Evolutionary conservation across 2,113 vertebrate genomes (phyloP), one percentile per base, ranked within the genome.

Genomic region (Alectura lathami): DNA sequence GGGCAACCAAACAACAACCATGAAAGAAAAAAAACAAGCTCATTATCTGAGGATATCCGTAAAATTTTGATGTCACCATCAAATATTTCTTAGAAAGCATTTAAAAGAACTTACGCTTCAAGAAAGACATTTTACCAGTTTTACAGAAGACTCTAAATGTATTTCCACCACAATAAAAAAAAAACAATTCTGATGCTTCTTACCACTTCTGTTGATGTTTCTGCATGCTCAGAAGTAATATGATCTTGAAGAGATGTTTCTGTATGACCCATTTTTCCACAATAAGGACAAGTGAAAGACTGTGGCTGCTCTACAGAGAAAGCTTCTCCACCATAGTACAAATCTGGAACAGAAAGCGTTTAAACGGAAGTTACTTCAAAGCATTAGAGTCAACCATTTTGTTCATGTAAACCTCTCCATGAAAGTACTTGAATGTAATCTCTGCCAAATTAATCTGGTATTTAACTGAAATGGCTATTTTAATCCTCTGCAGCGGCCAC

Each of bases 131-230:
- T 63, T 27, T 15, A 76, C 17, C 7, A 53, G 1, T 32, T 86
- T 82, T 66, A 62, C 64, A 38, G 53, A 51, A 36, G 22, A 45
- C 4, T 50, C 17, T 53, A 32, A 73, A 50, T 34, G 0, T 23
- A 64, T 62, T 70, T 77, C 34, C 27, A 87, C 12, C 38, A 77
- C 6, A 89, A 77, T 0, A 47, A 16, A 81, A 78, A 81, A 78
- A 85, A 32, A 30, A 21, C n/a, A 75, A 9, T 32, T 50, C 21
- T 72, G 29, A 54, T 80, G 72, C 10, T 66, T 98, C 99, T 98
- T 98, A 99, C 99, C 99, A 99, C 99, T 98, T 99, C 99, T 96
- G 99, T 99, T 93, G 99, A 99, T 82, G 99, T 99, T 98, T 99
- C 99, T 92, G 99, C 98, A 23, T 99, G 99, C 93, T 99, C 99